Evolutionary conservation across 2,797 vertebrate species (phyloP).

Genomic region (Anguilla marmorata): DNA sequence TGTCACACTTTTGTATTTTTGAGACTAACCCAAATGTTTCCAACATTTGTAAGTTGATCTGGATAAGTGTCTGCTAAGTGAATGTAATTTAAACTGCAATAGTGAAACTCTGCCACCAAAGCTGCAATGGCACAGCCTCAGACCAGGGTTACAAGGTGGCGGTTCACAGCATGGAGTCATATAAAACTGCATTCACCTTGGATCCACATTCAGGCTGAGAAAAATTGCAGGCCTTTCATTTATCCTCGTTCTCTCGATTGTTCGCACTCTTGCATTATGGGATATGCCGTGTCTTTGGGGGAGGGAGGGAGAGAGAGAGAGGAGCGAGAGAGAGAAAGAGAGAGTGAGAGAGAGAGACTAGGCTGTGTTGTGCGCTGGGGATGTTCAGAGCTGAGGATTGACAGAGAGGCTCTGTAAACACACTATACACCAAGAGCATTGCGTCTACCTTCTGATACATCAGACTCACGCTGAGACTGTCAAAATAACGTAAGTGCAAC

Average conservation of each 20-base stretch:
- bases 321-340: background rate
- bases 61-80: no score
- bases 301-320: background rate
- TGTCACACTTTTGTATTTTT: no score
- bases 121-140: background rate
- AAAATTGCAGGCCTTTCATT: background rate
- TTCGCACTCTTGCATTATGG: background rate
- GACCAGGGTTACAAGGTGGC: background rate
- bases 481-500: conserved; percentile 55
- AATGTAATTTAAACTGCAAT: background rate
- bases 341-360: background rate
- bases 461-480: conserved; percentile 70
- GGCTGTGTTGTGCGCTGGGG: conserved; percentile 54
- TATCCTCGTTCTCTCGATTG: background rate
- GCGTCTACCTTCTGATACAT: conserved; percentile 65
- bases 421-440: conserved; percentile 56
- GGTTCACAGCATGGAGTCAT: background rate
- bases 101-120: background rate
- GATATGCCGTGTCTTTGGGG: background rate
- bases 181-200: background rate
- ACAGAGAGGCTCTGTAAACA: conserved; percentile 67
- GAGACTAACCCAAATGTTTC: no score
- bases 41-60: no score
- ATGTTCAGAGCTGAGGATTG: conserved; percentile 54
- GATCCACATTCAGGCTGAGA: background rate